Evolutionary conservation across 2,888 invertebrate species (phyloP), one percentile per base, ranked within the genome.

Genomic region (Taphrorychus bicolor): DNA sequence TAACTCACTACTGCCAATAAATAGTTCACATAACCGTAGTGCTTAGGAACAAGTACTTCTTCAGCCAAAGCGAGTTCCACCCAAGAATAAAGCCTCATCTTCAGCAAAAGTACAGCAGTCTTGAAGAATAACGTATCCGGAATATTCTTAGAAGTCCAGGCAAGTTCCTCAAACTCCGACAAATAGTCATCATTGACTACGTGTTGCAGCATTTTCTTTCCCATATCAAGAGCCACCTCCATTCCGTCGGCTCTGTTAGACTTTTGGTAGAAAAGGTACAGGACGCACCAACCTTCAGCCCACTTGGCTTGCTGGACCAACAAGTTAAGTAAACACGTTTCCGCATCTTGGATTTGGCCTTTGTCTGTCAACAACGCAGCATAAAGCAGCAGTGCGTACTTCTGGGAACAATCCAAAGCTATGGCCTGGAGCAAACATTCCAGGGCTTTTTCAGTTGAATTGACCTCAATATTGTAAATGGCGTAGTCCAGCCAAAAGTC

Each of bases 401-500:
- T 74, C 62, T 82, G 79, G 18, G 70, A 49, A 0, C 70, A 56
- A 52, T 80, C 67, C 9, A 72, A 66, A 1, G 74, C 67, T 48
- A 82, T 71, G n/a, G 79, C 78, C 75, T 81, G 77, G 60, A 75
- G 74, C 9, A 80, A 66, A 72, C 80, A 81, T 72, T 80, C 78
- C 51, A 77, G 75, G 2, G 81, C 81, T 42, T 76, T 77, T 51
- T 79, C 80, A 2, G 61, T 40, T 22, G 79, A 71, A 3, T 73
- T 71, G 2, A 72, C 66, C 67, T 79, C 76, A 53, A 81, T 63
- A 41, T 79, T 74, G 70, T 73, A 82, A 49, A 82, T 64, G 0
- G 81, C 82, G 59, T 80, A 82, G 69, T 82, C 77, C 61, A 81
- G 81, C 82, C 82, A 82, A 54, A 61, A 72, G 64, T 78, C 73